phyloP scores from a whole-genome alignment of 2,888 invertebrate genomes.

The Leptura quadrifasciata region DNA sequence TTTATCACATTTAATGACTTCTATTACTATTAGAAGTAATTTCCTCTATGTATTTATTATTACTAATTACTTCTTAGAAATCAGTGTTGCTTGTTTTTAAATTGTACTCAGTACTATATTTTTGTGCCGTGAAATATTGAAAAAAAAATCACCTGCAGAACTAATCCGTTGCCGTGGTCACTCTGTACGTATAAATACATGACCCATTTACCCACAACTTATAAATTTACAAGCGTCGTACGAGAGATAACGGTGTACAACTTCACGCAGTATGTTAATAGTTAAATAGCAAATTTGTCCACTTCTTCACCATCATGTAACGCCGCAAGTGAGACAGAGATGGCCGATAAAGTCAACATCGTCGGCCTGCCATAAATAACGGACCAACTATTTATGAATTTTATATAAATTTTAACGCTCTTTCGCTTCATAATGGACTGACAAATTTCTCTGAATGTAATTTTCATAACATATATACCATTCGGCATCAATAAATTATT shows the following conservation, averaged over 20 bases:
- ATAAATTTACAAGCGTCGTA: slow-evolving; percentile 57
- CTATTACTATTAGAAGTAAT: too few species aligned
- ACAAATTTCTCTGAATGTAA: slow-evolving; percentile 5
- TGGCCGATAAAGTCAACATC: slow-evolving; percentile 28
- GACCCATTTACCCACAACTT: slow-evolving; percentile 61
- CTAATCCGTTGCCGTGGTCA: slow-evolving; percentile 9
- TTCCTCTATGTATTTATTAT: too few species aligned
- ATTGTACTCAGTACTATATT: too few species aligned
- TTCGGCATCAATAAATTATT: not conserved
- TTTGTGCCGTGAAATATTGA: not conserved
- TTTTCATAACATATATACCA: slow-evolving; percentile 2
- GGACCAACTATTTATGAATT: slow-evolving; percentile 31
- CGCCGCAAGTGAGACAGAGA: slow-evolving; percentile 38
- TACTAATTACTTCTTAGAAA: not conserved
- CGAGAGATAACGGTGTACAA: slow-evolving; percentile 56
- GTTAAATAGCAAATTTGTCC: slow-evolving; percentile 56
- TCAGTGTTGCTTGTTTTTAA: not conserved
- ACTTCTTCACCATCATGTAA: slow-evolving; percentile 47
- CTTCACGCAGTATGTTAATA: slow-evolving; percentile 59
- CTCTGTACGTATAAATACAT: slow-evolving; percentile 43
- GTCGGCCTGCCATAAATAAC: slow-evolving; percentile 37
- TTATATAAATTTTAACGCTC: slow-evolving; percentile 16
- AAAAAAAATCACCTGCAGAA: not conserved
- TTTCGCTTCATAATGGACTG: not conserved
- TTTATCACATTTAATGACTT: too few species aligned